Conservation (phyloP, 2,113 vertebrate genomes). For the Sebastes schlegelii region DNA sequence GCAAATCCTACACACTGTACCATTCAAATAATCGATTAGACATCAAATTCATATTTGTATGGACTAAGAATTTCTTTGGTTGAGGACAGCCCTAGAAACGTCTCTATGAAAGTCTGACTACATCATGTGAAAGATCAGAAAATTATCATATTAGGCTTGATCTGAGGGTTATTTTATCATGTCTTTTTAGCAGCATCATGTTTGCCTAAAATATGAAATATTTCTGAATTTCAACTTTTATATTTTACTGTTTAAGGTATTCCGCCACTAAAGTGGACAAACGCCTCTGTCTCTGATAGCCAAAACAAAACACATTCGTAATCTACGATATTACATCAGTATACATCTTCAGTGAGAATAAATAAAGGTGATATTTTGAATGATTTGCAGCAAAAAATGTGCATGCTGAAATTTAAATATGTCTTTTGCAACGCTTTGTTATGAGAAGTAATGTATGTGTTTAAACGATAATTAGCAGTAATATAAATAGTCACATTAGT, state of each 20-base stretch:
- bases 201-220: neutral
- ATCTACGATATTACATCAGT: neutral
- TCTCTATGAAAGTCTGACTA: neutral
- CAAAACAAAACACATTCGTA: neutral
- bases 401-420: neutral
- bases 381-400: neutral
- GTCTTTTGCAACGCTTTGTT: conserved; percentile 1
- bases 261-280: neutral
- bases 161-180: neutral
- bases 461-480: neutral
- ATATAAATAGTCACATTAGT: neutral
- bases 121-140: neutral
- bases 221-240: neutral
- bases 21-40: no score
- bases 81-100: no score
- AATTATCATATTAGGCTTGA: neutral
- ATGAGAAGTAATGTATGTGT: no score
- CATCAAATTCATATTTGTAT: no score
- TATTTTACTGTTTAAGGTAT: neutral
- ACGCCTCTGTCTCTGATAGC: neutral
- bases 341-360: neutral
- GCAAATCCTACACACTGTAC: no score
- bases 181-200: neutral
- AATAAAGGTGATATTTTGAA: neutral
- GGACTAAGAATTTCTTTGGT: no score